Conservation (phyloP, 2,797 vertebrate genomes). For the Sebastes taczanowskii region DNA sequence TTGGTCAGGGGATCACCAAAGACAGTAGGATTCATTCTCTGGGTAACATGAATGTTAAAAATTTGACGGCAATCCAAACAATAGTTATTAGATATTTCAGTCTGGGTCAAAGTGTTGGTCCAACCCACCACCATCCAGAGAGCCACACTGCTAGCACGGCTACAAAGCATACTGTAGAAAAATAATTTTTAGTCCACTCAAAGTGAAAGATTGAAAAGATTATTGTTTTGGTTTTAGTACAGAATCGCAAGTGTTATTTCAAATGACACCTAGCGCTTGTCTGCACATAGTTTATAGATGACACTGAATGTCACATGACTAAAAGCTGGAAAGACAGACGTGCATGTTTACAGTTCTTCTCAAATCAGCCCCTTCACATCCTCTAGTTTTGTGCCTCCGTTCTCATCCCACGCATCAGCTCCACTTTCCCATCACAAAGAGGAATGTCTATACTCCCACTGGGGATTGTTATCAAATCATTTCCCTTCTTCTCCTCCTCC, state of each 20-base stretch:
- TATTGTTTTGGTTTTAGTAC: background rate
- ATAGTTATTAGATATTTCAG: background rate
- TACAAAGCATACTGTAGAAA: background rate
- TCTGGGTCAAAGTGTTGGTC: background rate
- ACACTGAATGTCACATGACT: background rate
- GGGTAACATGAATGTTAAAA: too few species aligned
- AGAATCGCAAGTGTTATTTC: background rate
- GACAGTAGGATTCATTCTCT: background rate
- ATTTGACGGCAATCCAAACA: background rate
- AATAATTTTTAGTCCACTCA: background rate
- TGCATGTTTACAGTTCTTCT: background rate
- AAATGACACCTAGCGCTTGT: background rate
- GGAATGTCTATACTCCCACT: conserved; percentile 5
- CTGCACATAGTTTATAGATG: background rate
- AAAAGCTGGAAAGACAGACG: background rate
- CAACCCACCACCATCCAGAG: background rate
- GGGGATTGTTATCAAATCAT: background rate
- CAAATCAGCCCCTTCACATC: background rate
- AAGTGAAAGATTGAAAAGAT: background rate
- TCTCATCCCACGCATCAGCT: background rate
- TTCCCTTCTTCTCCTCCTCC: background rate
- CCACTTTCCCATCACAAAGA: conserved; percentile 4
- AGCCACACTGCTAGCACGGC: background rate
- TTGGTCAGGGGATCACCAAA: background rate
- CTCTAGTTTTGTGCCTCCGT: background rate